These are phyloP conservation scores for Leuciscus idus DNA, from an alignment of 2,113 vertebrate genomes.

Conservation along the genomic window DNA sequence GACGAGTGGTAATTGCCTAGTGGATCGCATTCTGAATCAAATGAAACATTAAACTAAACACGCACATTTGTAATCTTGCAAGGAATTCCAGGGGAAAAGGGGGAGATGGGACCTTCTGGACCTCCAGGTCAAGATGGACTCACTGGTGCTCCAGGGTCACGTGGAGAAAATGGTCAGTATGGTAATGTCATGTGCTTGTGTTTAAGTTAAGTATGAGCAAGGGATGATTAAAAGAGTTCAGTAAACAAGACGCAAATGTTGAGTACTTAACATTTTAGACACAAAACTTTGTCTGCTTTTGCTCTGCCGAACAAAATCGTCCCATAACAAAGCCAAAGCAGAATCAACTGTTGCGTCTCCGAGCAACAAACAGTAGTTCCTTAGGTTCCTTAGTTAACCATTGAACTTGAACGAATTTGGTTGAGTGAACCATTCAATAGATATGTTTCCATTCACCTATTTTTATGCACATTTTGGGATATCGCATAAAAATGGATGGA, in stretches of 20 bases:
- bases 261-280: neutral
- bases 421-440: neutral
- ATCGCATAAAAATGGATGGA: too few species aligned
- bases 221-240: conserved; percentile 35
- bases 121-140: conserved; percentile 77
- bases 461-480: too few species aligned
- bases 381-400: too few species aligned
- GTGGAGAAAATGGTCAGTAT: conserved; percentile 84
- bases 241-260: neutral
- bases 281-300: neutral
- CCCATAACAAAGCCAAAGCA: neutral
- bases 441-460: too few species aligned
- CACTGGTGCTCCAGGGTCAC: conserved; percentile 78
- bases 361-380: neutral
- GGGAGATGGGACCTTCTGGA: conserved; percentile 76
- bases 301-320: neutral
- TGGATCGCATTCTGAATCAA: neutral
- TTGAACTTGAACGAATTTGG: neutral
- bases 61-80: conserved; percentile 43
- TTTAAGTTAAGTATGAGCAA: conserved; percentile 3
- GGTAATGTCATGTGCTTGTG: neutral
- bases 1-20: neutral
- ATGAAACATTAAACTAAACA: neutral
- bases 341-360: neutral
- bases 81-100: conserved; percentile 84